Base-by-base conservation (phyloP, 2,113 vertebrate species). In the Bombycilla garrulus region DNA sequence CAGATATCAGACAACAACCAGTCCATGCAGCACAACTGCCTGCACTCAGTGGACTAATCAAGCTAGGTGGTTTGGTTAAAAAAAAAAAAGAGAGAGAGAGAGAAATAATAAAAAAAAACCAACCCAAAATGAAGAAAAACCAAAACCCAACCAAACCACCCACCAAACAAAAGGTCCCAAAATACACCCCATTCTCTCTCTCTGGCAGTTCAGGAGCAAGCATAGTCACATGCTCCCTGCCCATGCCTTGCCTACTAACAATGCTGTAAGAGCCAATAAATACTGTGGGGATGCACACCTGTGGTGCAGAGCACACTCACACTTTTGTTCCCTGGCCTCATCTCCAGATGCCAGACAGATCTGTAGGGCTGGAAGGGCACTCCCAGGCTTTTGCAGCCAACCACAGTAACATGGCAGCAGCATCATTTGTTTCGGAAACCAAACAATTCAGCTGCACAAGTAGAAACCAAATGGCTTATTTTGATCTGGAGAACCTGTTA, bases 341-440 rank as follows among this genome's bases (percentile, higher is more conserved):
- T 40, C 1, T 5, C n/a, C 57, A 83, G 70, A 74, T 60, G 60
- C 80, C 54, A 31, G 44, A 80, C 28, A 58, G 71, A 40, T 77
- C 79, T 81, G 33, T 33, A 28, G 60, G 44, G 72, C 62, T 22
- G 48, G 31, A 35, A 80, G 35, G 64, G 38, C 12, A 29, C 73
- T 90, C 50, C 71, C 4, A 5, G 54, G 58, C 78, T 77, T 61
- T 40, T 79, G 90, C 18, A 53, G 66, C 29, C 0, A 0, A 51
- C 13, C 0, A 0, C 33, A 76, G 57, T 82, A 92, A 86, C 66
- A 1, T 12, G 54, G 84, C 62, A 86, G 84, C 62, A 86, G 78
- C 81, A 85, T 54, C 33, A 9, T 77, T 80, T 94, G 81, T 95
- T 92, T 91, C 14, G 0, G 71, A 92, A 93, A 90, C 42, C 71